Evolutionary conservation across 2,888 invertebrate genomes (phyloP).

Genomic region (Epsilonema sp.): DNA sequence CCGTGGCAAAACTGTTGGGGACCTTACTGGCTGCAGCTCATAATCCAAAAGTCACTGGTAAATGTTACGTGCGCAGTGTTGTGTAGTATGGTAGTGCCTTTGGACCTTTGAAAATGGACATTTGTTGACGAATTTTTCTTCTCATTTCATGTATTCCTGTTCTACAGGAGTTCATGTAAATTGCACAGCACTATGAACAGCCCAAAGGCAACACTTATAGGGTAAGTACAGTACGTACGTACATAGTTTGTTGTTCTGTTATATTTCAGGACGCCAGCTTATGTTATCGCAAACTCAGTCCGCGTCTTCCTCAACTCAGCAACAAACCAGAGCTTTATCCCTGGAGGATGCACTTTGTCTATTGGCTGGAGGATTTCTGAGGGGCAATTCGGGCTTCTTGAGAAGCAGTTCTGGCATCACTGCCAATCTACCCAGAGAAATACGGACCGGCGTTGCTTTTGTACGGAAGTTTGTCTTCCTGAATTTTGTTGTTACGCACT

Average conservation of each 20-base stretch:
- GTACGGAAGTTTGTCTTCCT: slow-evolving; percentile 49
- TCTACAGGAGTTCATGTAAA: no score
- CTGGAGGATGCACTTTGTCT: slow-evolving; percentile 78
- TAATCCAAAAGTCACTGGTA: slow-evolving; percentile 12
- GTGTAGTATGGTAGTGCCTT: no score
- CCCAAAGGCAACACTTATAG: slow-evolving; percentile 1
- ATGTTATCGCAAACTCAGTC: no score
- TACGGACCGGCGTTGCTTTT: slow-evolving; percentile 88
- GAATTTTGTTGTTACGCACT: no score
- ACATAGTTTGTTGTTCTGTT: no score
- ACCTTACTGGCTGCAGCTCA: slow-evolving; percentile 49
- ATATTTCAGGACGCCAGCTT: no score
- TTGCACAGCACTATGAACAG: neutral
- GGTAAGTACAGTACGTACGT: no score
- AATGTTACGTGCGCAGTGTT: no score
- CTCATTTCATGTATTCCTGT: no score
- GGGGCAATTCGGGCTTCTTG: slow-evolving; percentile 78
- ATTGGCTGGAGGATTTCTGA: slow-evolving; percentile 73
- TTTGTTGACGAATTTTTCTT: no score
- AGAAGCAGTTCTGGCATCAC: slow-evolving; percentile 47
- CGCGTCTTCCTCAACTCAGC: no score
- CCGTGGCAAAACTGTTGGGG: slow-evolving; percentile 75
- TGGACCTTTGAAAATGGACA: neutral
- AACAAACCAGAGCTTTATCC: no score
- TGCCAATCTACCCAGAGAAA: slow-evolving; percentile 76